A percentile compares a stretch with the other conserved stretches of the same genome.
Evolutionary conservation across 2,797 vertebrate genomes (phyloP).

Genomic region (Danio kyathit): DNA sequence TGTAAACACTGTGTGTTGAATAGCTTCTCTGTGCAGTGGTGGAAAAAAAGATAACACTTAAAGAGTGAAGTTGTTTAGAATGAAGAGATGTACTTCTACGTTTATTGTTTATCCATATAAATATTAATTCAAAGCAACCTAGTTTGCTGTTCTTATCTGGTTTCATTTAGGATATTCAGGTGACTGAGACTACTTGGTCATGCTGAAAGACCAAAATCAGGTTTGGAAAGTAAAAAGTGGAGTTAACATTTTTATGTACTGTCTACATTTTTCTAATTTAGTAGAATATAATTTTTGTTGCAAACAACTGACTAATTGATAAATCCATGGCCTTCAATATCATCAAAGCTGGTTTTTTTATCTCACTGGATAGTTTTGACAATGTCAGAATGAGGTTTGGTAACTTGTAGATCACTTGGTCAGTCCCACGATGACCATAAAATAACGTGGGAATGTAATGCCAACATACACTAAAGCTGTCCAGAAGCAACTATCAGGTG

Average conservation of each 20-base stretch:
- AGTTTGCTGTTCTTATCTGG: background rate
- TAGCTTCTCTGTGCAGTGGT: constrained; percentile 6
- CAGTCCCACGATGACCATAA: background rate
- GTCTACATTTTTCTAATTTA: background rate
- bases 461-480: constrained; percentile 25
- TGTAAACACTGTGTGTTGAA: constrained; percentile 19
- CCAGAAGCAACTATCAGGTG: constrained; percentile 19
- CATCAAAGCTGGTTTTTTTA: constrained; percentile 12
- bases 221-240: background rate
- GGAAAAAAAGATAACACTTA: background rate
- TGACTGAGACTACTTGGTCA: background rate
- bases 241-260: background rate
- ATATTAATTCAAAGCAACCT: background rate
- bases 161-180: background rate
- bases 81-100: background rate
- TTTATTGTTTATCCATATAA: background rate
- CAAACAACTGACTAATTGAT: constrained; percentile 3
- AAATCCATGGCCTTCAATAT: background rate
- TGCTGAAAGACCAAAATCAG: background rate
- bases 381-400: constrained; percentile 14
- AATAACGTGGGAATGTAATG: constrained; percentile 9
- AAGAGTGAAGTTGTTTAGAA: background rate
- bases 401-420: constrained; percentile 1
- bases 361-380: constrained; percentile 3
- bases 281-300: background rate